Conservation (phyloP, 2,797 vertebrate genomes). For the Hoplostethus mediterraneus region DNA sequence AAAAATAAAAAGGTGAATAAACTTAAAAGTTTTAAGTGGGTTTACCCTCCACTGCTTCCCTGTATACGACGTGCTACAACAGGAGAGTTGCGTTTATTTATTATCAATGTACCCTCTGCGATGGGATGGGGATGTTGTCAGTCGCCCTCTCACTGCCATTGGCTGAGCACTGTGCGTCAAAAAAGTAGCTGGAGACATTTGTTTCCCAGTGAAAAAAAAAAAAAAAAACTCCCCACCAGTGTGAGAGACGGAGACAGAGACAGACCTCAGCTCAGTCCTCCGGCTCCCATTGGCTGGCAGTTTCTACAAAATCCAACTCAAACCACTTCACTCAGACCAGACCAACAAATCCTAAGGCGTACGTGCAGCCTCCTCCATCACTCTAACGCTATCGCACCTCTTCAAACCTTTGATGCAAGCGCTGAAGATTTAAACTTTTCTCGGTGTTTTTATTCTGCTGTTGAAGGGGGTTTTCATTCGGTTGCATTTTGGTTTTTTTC, state of each 20-base stretch:
- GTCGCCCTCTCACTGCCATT: constrained; percentile 93
- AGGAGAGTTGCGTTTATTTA: constrained; percentile 61
- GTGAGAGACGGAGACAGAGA: constrained; percentile 85
- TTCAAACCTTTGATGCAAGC: constrained; percentile 56
- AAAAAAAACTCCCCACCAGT: constrained; percentile 85
- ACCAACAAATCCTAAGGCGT: constrained; percentile 82
- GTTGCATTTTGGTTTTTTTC: constrained; percentile 26
- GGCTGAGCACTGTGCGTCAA: constrained; percentile 97
- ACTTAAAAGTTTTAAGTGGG: constrained; percentile 32
- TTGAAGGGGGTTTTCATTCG: constrained; percentile 20
- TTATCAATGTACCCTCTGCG: constrained; percentile 86
- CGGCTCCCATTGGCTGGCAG: constrained; percentile 85
- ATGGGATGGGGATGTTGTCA: constrained; percentile 89
- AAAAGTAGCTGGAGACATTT: constrained; percentile 95
- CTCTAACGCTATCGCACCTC: constrained; percentile 67
- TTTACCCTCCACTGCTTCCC: constrained; percentile 56
- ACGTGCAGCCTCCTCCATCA: constrained; percentile 76
- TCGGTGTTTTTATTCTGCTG: constrained; percentile 36
- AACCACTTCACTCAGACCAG: constrained; percentile 83
- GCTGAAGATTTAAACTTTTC: constrained; percentile 59
- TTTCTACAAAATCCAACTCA: constrained; percentile 87
- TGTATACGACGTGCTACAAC: constrained; percentile 15
- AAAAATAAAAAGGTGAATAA: constrained; percentile 22
- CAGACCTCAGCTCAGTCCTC: constrained; percentile 89
- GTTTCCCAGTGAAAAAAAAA: constrained; percentile 87